phyloP scores from a whole-genome alignment of 2,888 invertebrate species.

The Resseliella maxima region DNA sequence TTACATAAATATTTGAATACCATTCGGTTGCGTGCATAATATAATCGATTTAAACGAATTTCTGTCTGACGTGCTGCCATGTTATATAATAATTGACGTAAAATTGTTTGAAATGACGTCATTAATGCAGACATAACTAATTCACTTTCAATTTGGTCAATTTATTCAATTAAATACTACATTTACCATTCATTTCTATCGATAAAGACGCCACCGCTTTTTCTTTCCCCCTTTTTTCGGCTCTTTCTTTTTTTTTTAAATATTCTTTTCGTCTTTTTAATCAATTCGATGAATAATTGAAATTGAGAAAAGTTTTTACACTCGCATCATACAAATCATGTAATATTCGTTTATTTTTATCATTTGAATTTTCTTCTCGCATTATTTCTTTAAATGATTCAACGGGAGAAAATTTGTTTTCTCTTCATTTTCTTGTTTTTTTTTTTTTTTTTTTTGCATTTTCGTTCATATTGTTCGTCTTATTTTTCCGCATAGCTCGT shows the following conservation, averaged over 20 bases:
- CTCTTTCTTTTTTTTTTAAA: background rate
- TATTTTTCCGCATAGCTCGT: background rate
- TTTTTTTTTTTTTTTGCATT: background rate
- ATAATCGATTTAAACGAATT: too few species aligned
- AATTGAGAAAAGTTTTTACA: too few species aligned
- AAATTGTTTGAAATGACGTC: background rate
- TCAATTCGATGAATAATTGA: too few species aligned
- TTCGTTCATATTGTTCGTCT: background rate
- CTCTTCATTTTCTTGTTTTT: background rate
- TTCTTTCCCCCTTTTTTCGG: background rate
- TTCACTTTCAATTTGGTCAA: conserved; percentile 23
- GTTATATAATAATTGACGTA: background rate
- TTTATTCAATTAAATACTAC: background rate
- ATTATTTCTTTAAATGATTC: background rate
- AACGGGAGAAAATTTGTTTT: too few species aligned
- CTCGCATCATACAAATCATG: too few species aligned
- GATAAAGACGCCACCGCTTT: too few species aligned
- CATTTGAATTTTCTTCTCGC: too few species aligned
- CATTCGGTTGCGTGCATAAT: background rate
- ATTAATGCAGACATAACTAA: background rate
- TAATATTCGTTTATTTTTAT: too few species aligned
- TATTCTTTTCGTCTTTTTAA: too few species aligned
- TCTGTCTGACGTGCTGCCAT: background rate
- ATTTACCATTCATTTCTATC: too few species aligned
- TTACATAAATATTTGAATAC: background rate